These are phyloP conservation scores for Phoebastria nigripes DNA, from an alignment of 2,797 vertebrate genomes.

Conservation along the genomic window DNA sequence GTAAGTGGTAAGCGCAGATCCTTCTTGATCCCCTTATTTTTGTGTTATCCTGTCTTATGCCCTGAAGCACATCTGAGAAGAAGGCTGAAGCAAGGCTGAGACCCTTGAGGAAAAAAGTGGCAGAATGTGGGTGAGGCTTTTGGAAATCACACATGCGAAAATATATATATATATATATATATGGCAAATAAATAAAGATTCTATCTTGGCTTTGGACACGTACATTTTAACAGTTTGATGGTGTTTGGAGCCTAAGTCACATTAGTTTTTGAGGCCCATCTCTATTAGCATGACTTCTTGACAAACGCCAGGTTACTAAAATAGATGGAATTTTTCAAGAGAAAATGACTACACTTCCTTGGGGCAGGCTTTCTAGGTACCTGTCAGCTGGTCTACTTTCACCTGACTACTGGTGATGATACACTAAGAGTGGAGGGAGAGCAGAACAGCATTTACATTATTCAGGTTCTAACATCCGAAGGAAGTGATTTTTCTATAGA, in stretches of 20 bases:
- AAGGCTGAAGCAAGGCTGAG: neutral
- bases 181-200: slow-evolving; percentile 10
- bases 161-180: neutral
- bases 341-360: neutral
- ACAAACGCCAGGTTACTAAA: neutral
- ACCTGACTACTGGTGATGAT: neutral
- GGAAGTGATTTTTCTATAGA: neutral
- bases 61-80: neutral
- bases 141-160: neutral
- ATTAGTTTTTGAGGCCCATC: neutral
- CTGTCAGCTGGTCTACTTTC: neutral
- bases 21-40: neutral
- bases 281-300: neutral
- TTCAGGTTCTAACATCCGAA: neutral
- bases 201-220: neutral
- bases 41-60: neutral
- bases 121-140: neutral
- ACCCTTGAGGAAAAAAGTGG: slow-evolving; percentile 28
- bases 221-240: slow-evolving; percentile 43
- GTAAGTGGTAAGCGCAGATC: neutral
- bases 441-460: neutral
- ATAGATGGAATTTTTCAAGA: neutral
- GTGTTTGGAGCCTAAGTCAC: neutral
- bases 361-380: neutral
- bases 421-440: neutral